Evolutionary conservation across 2,888 invertebrate species (phyloP).

Genomic region (Brachypalpus laphriformis): DNA sequence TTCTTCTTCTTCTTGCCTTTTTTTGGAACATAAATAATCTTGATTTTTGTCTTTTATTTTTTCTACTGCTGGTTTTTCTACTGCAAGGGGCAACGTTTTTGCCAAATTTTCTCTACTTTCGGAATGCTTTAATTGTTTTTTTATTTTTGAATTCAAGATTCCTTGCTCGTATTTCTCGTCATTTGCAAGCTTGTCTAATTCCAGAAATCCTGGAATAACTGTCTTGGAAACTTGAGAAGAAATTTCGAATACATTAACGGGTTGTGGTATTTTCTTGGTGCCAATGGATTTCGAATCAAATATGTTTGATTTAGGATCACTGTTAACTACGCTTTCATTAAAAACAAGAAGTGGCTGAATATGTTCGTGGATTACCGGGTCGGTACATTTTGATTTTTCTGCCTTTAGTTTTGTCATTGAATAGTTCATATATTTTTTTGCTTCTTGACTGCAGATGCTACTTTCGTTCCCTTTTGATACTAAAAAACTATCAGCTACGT

Average conservation of each 20-base stretch:
- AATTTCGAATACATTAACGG: background rate
- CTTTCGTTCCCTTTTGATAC: background rate
- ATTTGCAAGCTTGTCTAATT: background rate
- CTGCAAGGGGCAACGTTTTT: too few relatives aligned
- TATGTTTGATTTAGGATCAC: background rate
- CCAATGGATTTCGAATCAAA: background rate
- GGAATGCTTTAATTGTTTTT: too few relatives aligned
- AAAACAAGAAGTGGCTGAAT: conserved; percentile 46
- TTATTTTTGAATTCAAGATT: too few relatives aligned
- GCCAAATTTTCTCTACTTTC: too few relatives aligned
- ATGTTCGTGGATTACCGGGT: conserved; percentile 32
- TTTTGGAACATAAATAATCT: too few relatives aligned
- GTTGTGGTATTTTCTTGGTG: background rate
- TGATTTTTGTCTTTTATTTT: too few relatives aligned
- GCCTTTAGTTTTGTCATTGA: conserved; percentile 7
- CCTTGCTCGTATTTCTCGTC: background rate
- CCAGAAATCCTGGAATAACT: background rate
- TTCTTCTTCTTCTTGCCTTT: too few relatives aligned
- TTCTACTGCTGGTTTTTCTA: too few relatives aligned
- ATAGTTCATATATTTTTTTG: background rate
- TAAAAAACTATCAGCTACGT: too few relatives aligned
- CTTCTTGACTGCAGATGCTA: background rate
- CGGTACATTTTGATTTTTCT: background rate
- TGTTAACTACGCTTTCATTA: background rate
- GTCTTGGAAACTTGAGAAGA: background rate